phyloP scores from a whole-genome alignment of 2,797 vertebrate species.

The Bradypodion ventrale region DNA sequence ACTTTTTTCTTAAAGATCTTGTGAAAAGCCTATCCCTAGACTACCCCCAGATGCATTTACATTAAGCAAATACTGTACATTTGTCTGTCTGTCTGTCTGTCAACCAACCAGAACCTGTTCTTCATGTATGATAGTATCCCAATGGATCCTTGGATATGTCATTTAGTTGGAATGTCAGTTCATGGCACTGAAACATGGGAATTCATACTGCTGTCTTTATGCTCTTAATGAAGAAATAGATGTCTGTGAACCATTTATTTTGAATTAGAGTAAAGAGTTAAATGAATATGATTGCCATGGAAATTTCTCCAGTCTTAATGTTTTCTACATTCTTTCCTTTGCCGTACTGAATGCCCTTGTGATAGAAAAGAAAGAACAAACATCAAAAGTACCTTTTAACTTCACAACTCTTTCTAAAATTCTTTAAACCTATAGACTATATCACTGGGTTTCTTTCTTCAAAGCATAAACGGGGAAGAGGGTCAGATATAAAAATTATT shows the following conservation, averaged over 20 bases:
- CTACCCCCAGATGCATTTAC: not conserved
- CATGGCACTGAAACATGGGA: not conserved
- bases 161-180: too few species aligned
- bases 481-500: conserved; percentile 78
- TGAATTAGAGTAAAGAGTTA: conserved; percentile 73
- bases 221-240: not conserved
- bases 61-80: not conserved
- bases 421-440: conserved; percentile 83
- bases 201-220: not conserved
- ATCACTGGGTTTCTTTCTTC: conserved; percentile 80
- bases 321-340: conserved; percentile 69
- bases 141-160: conserved; percentile 5
- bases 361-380: conserved; percentile 79
- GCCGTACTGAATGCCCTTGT: conserved; percentile 77
- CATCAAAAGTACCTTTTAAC: conserved; percentile 86
- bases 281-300: conserved; percentile 68
- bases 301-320: conserved; percentile 74
- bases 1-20: too few species aligned
- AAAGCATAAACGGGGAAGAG: conserved; percentile 77
- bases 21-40: too few species aligned
- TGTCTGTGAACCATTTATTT: conserved; percentile 48
- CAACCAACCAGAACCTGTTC: not conserved
- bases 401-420: conserved; percentile 81
- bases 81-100: fast-evolving
- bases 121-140: not conserved